Percentiles rank a stretch among this genome's conserved stretches.
Evolutionary conservation across 2,113 vertebrate genomes (phyloP).

Genomic region (Tretioscincus oriximinensis): DNA sequence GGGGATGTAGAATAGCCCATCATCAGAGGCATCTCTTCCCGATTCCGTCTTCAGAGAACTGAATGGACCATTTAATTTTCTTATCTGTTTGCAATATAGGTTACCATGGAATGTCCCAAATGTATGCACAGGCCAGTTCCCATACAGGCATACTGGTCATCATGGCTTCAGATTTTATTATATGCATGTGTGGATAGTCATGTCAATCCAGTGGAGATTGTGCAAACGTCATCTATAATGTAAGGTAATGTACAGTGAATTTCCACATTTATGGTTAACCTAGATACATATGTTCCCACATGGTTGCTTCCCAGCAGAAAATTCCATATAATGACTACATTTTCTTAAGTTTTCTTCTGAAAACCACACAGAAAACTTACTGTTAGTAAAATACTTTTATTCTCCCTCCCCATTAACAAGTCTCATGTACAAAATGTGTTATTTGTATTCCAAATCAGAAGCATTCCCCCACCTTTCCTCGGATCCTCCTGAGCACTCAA

Average conservation of each 20-base stretch:
- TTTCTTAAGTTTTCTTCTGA: background rate
- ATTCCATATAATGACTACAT: background rate
- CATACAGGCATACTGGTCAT: too few relatives aligned
- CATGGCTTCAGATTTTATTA: too few relatives aligned
- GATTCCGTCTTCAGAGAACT: too few relatives aligned
- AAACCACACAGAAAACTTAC: conserved; percentile 15
- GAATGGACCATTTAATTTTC: too few relatives aligned
- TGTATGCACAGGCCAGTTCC: too few relatives aligned
- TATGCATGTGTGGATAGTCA: too few relatives aligned
- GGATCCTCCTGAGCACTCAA: conserved; percentile 51
- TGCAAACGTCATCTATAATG: too few relatives aligned
- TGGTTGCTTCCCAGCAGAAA: conserved; percentile 17
- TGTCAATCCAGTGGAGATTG: too few relatives aligned
- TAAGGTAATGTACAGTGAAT: background rate
- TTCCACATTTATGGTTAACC: background rate
- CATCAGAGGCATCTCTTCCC: too few relatives aligned
- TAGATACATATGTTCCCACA: background rate
- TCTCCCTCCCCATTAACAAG: conserved; percentile 6
- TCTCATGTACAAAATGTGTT: conserved; percentile 38
- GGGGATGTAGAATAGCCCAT: too few relatives aligned
- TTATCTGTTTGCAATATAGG: too few relatives aligned
- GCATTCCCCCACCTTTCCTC: conserved; percentile 35
- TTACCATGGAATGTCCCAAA: too few relatives aligned
- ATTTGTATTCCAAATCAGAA: conserved; percentile 36
- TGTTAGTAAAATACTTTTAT: conserved; percentile 28